A percentile compares a stretch with the other conserved stretches of the same genome.
These are phyloP conservation scores for Zoanthus sociatus DNA, from an alignment of 92 coral and sea anemone genomes.

Conservation along the genomic window DNA sequence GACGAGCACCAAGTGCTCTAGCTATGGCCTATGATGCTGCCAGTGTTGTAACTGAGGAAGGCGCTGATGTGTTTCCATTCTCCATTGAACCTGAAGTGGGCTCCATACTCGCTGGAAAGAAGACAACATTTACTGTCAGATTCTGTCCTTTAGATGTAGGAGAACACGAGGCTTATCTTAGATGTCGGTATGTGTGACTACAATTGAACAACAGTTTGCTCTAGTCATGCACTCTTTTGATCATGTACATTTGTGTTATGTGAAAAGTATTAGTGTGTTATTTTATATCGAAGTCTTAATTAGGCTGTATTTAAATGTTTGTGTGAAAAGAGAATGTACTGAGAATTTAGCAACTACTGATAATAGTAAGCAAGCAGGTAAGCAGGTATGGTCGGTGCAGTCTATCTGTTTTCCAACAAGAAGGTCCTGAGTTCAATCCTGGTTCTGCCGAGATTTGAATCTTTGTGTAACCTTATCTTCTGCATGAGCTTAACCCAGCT, in stretches of 20 bases:
- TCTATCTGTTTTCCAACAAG: no score
- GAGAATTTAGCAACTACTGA: no score
- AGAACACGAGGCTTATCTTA: constrained; percentile 76
- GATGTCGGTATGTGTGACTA: constrained; percentile 67
- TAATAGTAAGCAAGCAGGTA: no score
- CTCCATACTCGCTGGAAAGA: constrained; percentile 87
- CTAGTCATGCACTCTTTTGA: neutral
- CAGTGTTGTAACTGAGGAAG: constrained; percentile 87
- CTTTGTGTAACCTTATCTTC: no score
- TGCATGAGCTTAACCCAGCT: no score
- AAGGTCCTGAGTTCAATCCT: no score
- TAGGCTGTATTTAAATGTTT: no score
- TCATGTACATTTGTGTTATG: neutral
- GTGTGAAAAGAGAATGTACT: no score
- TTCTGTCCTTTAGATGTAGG: constrained; percentile 93
- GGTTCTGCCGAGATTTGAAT: no score
- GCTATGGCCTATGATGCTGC: constrained; percentile 95
- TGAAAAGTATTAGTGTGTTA: neutral
- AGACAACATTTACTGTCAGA: constrained; percentile 75
- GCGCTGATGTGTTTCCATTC: constrained; percentile 89
- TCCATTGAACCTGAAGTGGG: constrained; percentile 90
- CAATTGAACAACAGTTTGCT: neutral
- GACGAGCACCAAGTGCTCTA: constrained; percentile 89
- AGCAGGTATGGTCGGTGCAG: no score
- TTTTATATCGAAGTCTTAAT: no score